These are phyloP conservation scores for Parasteatoda lunata DNA, from an alignment of 2,888 invertebrate genomes.

Conservation along the genomic window DNA sequence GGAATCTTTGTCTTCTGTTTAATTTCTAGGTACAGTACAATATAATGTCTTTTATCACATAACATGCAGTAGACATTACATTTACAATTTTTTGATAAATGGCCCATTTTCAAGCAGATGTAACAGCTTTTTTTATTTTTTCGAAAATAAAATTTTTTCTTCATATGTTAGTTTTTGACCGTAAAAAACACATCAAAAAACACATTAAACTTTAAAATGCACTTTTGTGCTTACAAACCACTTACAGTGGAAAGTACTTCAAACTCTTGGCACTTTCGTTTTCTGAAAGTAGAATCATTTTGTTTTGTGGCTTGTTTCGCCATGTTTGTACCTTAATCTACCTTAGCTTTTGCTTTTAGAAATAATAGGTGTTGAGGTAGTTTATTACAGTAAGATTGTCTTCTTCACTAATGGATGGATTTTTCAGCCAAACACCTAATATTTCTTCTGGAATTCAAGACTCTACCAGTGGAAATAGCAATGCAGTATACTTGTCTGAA, in stretches of 20 bases:
- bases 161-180: background rate
- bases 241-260: background rate
- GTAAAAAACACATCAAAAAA: background rate
- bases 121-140: too few species aligned
- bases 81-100: too few species aligned
- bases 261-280: background rate
- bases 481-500: background rate
- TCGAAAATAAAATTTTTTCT: too few species aligned
- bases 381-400: background rate
- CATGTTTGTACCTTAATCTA: constrained; percentile 17
- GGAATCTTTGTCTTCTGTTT: background rate
- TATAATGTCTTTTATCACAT: background rate
- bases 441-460: background rate
- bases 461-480: background rate
- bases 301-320: constrained; percentile 3
- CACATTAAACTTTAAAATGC: background rate
- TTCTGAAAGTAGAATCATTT: background rate
- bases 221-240: background rate
- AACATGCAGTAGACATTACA: too few species aligned
- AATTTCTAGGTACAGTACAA: background rate
- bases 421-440: constrained; percentile 68
- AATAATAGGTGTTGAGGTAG: background rate
- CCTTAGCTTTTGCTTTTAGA: constrained; percentile 12
- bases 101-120: too few species aligned
- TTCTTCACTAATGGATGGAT: background rate